phyloP scores from a whole-genome alignment of 2,113 vertebrate genomes.

The Sylvia atricapilla region DNA sequence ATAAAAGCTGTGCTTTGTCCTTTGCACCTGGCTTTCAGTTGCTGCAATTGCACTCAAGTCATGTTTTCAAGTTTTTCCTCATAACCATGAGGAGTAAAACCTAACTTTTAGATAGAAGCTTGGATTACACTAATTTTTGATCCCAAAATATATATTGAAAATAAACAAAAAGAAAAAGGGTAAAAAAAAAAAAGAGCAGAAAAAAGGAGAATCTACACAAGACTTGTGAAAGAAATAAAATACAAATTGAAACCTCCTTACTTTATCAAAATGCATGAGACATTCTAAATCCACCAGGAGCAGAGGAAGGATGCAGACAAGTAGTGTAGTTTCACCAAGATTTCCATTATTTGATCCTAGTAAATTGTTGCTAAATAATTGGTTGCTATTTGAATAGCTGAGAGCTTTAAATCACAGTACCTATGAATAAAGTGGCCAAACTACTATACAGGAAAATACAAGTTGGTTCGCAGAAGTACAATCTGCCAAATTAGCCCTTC shows the following conservation, averaged over 20 bases:
- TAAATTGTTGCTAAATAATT: background rate
- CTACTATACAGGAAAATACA: background rate
- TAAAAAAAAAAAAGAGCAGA: rapidly evolving
- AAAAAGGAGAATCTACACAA: background rate
- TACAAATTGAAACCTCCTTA: background rate
- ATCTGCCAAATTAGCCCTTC: background rate
- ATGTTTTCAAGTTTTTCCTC: background rate
- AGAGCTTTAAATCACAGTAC: background rate
- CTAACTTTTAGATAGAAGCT: background rate
- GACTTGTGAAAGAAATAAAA: background rate
- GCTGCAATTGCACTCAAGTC: background rate
- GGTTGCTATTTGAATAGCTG: background rate
- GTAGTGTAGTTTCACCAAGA: background rate
- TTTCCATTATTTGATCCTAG: background rate
- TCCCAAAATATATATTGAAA: background rate
- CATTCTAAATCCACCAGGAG: background rate
- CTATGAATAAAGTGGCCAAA: background rate
- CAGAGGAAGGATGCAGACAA: background rate
- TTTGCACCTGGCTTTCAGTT: background rate
- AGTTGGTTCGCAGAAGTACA: background rate
- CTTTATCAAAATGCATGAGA: background rate
- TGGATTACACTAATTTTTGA: background rate
- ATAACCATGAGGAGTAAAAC: background rate
- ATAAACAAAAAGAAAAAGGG: rapidly evolving
- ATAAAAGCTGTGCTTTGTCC: background rate